Evolutionary conservation across 1,140 invertebrate genomes (phyloP), one percentile per base, ranked within the genome.

Genomic region (Euschistus heros): DNA sequence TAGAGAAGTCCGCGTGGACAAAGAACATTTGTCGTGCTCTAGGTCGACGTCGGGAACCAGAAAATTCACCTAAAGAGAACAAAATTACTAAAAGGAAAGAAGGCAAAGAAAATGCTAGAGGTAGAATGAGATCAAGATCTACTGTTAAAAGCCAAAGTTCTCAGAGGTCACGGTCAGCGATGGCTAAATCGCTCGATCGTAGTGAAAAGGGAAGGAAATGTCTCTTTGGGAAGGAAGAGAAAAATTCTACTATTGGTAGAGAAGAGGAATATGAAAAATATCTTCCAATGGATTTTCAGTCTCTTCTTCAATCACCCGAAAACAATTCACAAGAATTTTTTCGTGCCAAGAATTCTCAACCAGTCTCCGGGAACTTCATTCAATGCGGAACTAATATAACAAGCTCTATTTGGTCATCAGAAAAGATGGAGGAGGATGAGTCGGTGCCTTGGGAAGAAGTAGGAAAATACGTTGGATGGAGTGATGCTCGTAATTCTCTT

Each of bases 231-330:
- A 57, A 57, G 24, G 54, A 57, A 57, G 54, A 57, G 24, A 57
- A 57, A 14, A 37, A 37, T 37, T 15, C 20, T 2, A 15, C 15
- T 26, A 15, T 66, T 67, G 18, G 47, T 68, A 26, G 68, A 10
- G 42, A 50, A 17, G 62, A 63, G 26, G 68, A 54, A 61, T 33
- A 46, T 33, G 81, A 79, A 62, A 78, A 81, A 66, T 79, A 82
- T 65, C 72, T 82, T 52, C 79, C 80, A 20, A 78, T 82, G 65
- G 80, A 82, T 70, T 80, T 83, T 59, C 76, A 79, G 62, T 78
- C 81, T 65, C 71, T 82, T 37, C 71, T 82, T 26, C 78, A 80
- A 44, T 81, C 81, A 17, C 80, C 81, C 8, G 77, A 75, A 27
- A 47, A 65, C 18, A 47, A 50, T 24, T 22, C 18, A 26, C 18